phyloP scores from a whole-genome alignment of 2,888 invertebrate genomes.

The Cantharis lateralis region DNA sequence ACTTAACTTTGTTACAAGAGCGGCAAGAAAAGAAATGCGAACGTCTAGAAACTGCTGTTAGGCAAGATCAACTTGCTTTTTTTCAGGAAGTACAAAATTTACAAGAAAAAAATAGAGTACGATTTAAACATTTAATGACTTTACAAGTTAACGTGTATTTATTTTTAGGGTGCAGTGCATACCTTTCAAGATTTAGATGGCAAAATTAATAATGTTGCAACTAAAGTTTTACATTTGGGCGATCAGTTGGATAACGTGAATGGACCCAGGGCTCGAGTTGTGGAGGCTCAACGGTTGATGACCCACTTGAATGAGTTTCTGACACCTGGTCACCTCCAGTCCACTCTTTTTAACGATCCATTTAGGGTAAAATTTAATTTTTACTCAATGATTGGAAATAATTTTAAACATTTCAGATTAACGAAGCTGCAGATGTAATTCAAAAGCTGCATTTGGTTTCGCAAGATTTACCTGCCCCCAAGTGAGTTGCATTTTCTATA shows the following conservation, averaged over 20 bases:
- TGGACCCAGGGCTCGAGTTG: conserved; percentile 90
- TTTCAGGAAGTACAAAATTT: conserved; percentile 79
- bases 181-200: conserved; percentile 93
- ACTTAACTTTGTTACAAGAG: conserved; percentile 75
- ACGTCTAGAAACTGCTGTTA: conserved; percentile 76
- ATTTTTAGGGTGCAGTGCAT: conserved; percentile 74
- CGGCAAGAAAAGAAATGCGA: conserved; percentile 86
- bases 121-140: not conserved
- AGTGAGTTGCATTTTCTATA: conserved; percentile 56
- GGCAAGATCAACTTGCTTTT: conserved; percentile 86
- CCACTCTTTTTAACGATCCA: conserved; percentile 86
- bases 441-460: conserved; percentile 95
- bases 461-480: conserved; percentile 89
- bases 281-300: conserved; percentile 92
- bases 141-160: not conserved
- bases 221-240: conserved; percentile 96
- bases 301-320: conserved; percentile 92
- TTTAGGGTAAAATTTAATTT: conserved; percentile 62
- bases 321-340: conserved; percentile 80
- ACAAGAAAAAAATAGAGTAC: conserved; percentile 78
- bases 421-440: conserved; percentile 96
- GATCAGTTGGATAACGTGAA: conserved; percentile 97
- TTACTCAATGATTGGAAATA: not conserved
- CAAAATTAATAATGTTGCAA: conserved; percentile 95
- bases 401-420: conserved; percentile 63